These are phyloP conservation scores for Aldabrachelys gigantea DNA, from an alignment of 2,113 vertebrate genomes.

Conservation along the genomic window DNA sequence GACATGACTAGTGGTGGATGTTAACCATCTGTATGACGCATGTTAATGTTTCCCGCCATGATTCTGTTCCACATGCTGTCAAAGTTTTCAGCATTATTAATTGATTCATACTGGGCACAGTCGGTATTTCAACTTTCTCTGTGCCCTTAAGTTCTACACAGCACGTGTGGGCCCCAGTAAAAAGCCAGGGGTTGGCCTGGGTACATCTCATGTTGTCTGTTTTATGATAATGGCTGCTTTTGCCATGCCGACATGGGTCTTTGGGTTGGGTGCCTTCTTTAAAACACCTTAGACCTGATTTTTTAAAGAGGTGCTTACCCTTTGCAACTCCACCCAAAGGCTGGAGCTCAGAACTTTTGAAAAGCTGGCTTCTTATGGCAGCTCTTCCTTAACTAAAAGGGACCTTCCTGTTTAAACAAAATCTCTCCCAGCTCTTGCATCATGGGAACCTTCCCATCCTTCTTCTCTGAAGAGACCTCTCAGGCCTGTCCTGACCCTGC, in stretches of 20 bases:
- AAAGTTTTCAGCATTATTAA: not conserved
- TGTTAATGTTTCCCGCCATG: not conserved
- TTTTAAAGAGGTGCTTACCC: not conserved
- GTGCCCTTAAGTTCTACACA: not conserved
- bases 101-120: not conserved
- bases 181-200: not conserved
- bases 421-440: not conserved
- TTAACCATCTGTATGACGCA: not conserved
- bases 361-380: not conserved
- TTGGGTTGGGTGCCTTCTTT: not conserved
- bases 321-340: not conserved
- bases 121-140: not conserved
- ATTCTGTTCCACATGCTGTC: not conserved
- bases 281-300: not conserved
- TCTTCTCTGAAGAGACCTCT: not conserved
- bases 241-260: not conserved
- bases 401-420: not conserved
- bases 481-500: not conserved
- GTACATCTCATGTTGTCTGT: not conserved
- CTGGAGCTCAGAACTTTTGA: not conserved
- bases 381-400: not conserved
- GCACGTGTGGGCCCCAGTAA: not conserved
- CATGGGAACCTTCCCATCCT: not conserved
- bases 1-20: not conserved
- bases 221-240: not conserved